Conservation (phyloP, 1,140 invertebrate species). For the Hestina assimilis region DNA sequence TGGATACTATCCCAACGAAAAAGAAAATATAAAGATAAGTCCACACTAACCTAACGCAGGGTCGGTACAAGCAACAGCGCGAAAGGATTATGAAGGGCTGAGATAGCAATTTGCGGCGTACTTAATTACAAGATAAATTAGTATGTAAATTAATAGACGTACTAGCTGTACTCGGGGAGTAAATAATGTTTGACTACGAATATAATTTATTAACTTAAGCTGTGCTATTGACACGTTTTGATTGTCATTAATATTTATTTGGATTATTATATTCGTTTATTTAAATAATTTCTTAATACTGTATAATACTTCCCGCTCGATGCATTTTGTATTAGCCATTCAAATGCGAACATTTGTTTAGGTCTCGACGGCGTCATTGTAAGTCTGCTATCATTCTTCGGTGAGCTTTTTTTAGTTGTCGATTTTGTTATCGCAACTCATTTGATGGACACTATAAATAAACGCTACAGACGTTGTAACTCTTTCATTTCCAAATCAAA, state of each 20-base stretch:
- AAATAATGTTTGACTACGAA: constrained; percentile 22
- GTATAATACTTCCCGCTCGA: too few species aligned
- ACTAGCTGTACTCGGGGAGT: constrained; percentile 27
- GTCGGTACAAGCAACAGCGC: constrained; percentile 48
- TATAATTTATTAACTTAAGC: not conserved
- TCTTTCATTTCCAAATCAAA: too few species aligned
- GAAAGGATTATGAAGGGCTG: constrained; percentile 76
- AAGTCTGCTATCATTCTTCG: too few species aligned
- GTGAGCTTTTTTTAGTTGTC: too few species aligned
- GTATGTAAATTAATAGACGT: constrained; percentile 72
- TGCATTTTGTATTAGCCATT: too few species aligned
- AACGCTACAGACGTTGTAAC: too few species aligned
- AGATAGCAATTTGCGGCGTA: constrained; percentile 74
- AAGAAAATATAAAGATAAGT: too few species aligned
- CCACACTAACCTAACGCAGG: constrained; percentile 24
- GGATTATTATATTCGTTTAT: not conserved
- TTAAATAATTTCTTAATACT: not conserved
- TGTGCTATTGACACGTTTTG: constrained; percentile 2
- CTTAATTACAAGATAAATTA: constrained; percentile 77
- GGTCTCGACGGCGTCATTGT: too few species aligned
- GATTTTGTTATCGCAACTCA: too few species aligned
- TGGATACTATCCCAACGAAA: too few species aligned
- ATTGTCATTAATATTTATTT: constrained; percentile 6
- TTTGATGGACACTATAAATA: too few species aligned
- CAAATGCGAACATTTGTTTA: too few species aligned